Evolutionary conservation across 2,888 invertebrate genomes (phyloP).

Genomic region (Caenorhabditis sp.): DNA sequence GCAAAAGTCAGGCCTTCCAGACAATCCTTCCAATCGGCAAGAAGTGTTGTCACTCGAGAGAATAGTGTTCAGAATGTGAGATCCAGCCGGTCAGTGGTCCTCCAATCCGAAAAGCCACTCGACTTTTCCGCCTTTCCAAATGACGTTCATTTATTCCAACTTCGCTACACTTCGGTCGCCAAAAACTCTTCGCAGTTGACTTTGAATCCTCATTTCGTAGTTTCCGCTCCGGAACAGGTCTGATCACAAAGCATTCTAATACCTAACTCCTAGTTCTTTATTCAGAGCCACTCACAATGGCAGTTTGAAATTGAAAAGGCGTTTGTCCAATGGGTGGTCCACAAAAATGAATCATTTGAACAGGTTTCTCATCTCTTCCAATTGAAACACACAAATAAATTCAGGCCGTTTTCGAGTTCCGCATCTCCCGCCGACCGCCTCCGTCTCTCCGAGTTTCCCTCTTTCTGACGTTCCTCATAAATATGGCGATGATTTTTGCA

Average conservation of each 20-base stretch:
- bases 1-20: slow-evolving; percentile 1
- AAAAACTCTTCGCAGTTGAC: slow-evolving; percentile 53
- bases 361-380: too few relatives aligned
- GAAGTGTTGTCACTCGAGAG: slow-evolving; percentile 23
- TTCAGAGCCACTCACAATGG: slow-evolving; percentile 34
- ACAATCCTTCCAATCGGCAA: background rate
- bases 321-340: slow-evolving; percentile 51
- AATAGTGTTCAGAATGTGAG: slow-evolving; percentile 22
- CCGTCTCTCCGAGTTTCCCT: slow-evolving; percentile 2
- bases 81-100: slow-evolving; percentile 3
- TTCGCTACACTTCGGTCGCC: slow-evolving; percentile 44
- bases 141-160: slow-evolving; percentile 46
- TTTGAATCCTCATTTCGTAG: slow-evolving; percentile 55
- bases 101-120: slow-evolving; percentile 29
- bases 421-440: slow-evolving; percentile 10
- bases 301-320: slow-evolving; percentile 39
- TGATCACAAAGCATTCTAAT: background rate
- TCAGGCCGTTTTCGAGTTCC: slow-evolving; percentile 47
- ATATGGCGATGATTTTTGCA: slow-evolving; percentile 27
- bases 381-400: background rate
- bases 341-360: slow-evolving; percentile 50
- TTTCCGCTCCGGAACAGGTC: slow-evolving; percentile 27
- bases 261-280: too few relatives aligned
- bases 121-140: slow-evolving; percentile 52
- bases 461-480: slow-evolving; percentile 30